Conservation (phyloP, 2,113 vertebrate species). For the Lathamus discolor region DNA sequence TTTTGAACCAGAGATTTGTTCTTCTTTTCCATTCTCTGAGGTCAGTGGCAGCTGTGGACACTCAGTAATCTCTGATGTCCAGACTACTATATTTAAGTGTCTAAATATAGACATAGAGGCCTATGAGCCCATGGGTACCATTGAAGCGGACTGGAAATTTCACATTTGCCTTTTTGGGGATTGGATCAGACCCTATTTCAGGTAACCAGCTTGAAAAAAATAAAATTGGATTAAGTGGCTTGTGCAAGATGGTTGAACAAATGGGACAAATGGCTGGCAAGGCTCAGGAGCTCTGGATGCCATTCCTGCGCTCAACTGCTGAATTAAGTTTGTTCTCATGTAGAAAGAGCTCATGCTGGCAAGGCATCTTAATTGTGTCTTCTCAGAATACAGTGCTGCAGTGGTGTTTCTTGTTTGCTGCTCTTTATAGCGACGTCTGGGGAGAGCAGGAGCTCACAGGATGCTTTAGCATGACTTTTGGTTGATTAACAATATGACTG, state of each 20-base stretch:
- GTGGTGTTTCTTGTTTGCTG: background rate
- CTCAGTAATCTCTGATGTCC: constrained; percentile 39
- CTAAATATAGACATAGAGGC: constrained; percentile 2
- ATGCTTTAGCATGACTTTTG: background rate
- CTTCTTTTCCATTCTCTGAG: background rate
- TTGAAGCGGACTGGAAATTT: constrained; percentile 45
- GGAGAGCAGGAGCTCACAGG: background rate
- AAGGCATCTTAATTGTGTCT: background rate
- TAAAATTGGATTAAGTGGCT: background rate
- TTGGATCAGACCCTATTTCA: constrained; percentile 56
- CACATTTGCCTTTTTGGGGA: constrained; percentile 32
- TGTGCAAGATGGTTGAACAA: constrained; percentile 48
- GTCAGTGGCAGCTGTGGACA: constrained; percentile 47
- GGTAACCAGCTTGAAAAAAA: constrained; percentile 5
- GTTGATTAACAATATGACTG: background rate
- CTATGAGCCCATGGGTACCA: background rate
- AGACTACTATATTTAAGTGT: constrained; percentile 37
- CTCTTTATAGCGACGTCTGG: background rate
- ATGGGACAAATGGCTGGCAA: constrained; percentile 56
- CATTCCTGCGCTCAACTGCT: constrained; percentile 9
- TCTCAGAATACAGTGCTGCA: background rate
- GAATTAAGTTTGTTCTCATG: background rate
- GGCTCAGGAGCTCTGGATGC: constrained; percentile 51
- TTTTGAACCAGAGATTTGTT: constrained; percentile 7
- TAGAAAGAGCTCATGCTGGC: background rate